phyloP scores from a whole-genome alignment of 2,797 vertebrate species.

The Ciconia nigra region DNA sequence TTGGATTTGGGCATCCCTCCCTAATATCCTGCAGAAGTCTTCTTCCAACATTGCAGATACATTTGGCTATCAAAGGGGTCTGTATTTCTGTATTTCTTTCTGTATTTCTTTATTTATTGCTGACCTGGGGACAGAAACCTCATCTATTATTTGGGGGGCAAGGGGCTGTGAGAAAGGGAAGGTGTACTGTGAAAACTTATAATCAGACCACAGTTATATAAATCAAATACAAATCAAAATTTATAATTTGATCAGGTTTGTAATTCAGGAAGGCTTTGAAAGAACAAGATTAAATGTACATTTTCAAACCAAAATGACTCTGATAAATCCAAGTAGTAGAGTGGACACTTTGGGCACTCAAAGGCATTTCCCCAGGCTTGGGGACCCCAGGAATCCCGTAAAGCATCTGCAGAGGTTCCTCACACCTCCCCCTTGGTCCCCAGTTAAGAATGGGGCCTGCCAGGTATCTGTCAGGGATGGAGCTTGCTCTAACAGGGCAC shows the following conservation, averaged over 20 bases:
- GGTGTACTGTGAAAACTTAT: background rate
- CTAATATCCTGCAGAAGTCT: background rate
- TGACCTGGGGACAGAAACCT: background rate
- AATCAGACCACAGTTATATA: too few relatives aligned
- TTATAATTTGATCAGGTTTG: background rate
- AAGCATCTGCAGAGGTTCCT: background rate
- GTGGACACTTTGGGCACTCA: background rate
- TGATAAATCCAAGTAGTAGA: background rate
- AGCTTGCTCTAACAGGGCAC: background rate
- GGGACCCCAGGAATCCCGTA: background rate
- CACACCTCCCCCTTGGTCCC: background rate
- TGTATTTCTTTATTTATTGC: background rate
- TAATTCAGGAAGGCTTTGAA: background rate
- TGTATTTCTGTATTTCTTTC: background rate
- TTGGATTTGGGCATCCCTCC: background rate
- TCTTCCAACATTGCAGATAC: background rate
- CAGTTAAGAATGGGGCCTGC: accelerated
- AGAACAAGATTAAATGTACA: background rate
- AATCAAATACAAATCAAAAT: too few relatives aligned
- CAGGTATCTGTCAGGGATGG: background rate
- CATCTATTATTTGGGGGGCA: background rate
- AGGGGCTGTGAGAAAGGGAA: background rate
- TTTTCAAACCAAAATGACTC: background rate
- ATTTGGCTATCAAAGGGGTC: background rate
- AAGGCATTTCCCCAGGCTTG: background rate